Evolutionary conservation across 2,797 vertebrate genomes (phyloP).

Genomic region (Mus minutoides): DNA sequence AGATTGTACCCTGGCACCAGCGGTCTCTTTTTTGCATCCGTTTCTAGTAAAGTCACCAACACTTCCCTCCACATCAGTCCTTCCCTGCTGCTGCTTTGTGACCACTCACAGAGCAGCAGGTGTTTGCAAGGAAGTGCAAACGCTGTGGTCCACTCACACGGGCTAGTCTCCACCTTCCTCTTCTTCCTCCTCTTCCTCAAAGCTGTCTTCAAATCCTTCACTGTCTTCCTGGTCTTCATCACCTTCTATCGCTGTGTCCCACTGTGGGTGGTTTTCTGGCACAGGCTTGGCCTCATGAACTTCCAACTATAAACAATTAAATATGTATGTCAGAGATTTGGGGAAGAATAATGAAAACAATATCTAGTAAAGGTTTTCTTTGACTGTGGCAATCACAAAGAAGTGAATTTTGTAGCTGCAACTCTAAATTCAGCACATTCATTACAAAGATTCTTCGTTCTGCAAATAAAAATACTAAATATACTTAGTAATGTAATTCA

Average conservation of each 20-base stretch:
- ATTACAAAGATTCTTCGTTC: constrained; percentile 17
- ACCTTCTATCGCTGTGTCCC: constrained; percentile 98
- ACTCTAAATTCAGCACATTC: constrained; percentile 48
- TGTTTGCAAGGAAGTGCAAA: constrained; percentile 83
- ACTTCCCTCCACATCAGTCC: constrained; percentile 84
- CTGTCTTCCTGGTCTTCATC: constrained; percentile 99
- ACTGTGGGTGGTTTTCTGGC: constrained; percentile 98
- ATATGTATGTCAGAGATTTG: constrained; percentile 12
- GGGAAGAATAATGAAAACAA: neutral
- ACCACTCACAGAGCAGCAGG: constrained; percentile 86
- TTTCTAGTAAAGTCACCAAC: constrained; percentile 86
- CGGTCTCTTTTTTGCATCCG: constrained; percentile 86
- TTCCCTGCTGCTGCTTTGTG: constrained; percentile 85
- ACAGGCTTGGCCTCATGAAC: constrained; percentile 99
- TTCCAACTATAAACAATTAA: constrained; percentile 91
- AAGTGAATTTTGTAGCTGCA: neutral
- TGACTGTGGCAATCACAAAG: constrained; percentile 34
- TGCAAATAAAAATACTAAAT: neutral
- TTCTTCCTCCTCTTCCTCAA: constrained; percentile 98
- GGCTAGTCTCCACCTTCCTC: constrained; percentile 89
- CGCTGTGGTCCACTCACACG: constrained; percentile 78
- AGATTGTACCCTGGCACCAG: constrained; percentile 85
- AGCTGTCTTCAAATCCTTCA: constrained; percentile 98
- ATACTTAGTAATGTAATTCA: neutral
- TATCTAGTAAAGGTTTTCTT: constrained; percentile 42